Evolutionary conservation across 2,797 vertebrate species (phyloP), one percentile per base, ranked within the genome.

Genomic region (Sebastes umbrosus): DNA sequence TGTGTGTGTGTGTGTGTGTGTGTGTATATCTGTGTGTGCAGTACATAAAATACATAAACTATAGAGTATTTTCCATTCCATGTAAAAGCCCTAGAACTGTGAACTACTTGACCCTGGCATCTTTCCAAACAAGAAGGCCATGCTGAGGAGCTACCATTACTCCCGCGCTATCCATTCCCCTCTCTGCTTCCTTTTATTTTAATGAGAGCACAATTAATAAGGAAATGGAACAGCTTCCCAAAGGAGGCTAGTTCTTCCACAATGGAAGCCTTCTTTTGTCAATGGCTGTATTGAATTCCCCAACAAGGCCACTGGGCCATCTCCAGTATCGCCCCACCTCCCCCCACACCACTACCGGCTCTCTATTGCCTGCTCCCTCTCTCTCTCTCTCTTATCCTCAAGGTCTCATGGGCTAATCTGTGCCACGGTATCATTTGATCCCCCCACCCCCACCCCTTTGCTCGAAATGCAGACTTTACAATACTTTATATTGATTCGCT

Each of bases 261-360:
- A 94, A 94, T 89, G 87, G 91, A 92, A 81, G 86, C 88, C 84
- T 92, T 94, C 91, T 93, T 93, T 95, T 94, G 94, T 95, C 93
- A 93, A 92, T 90, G 88, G 91, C 65, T 70, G 91, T 94, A 94
- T 94, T 92, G 95, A 95, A 92, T 95, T 95, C 90, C 90, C 86
- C 71, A 80, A 39, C 87, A 76, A 90, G 92, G 91, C 92, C 90
- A 92, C 84, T 84, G 92, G 86, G 90, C 90, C 88, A 90, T 94
- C 92, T 94, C 92, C 89, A 90, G 88, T 94, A 90, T 94, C 92
- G 24, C 81, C 67, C 73, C 71, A 54, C 77, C 84, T 58, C 65
- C 57, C 69, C 39, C 65, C 54, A 54, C 14, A n/a, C 62, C 39
- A 65, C 73, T 57, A 16, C 80, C 66, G 43, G 27, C 78, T 74